These are phyloP conservation scores for Eilema depressum DNA, from an alignment of 2,888 invertebrate species.

Conservation along the genomic window DNA sequence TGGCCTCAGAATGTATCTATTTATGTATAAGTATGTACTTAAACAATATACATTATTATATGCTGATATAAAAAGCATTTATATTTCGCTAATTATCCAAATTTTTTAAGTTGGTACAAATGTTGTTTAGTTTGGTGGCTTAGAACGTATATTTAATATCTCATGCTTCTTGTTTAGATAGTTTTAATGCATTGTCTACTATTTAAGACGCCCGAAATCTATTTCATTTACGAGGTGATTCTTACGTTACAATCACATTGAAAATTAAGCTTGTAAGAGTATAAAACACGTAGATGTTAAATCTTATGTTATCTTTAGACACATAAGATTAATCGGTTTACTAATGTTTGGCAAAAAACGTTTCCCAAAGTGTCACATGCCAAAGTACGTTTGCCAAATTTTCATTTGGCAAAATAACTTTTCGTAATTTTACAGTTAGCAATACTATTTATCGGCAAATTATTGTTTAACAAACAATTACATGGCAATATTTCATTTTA, in stretches of 20 bases:
- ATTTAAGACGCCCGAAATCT: background rate
- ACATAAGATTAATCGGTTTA: no score
- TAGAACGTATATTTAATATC: background rate
- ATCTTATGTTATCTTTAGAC: no score
- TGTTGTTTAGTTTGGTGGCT: slow-evolving; percentile 35
- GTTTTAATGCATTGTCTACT: background rate
- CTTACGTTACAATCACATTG: background rate
- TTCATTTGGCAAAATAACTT: no score
- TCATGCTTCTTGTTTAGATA: slow-evolving; percentile 5
- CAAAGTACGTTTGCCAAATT: no score
- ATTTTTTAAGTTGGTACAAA: slow-evolving; percentile 32
- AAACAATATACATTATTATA: slow-evolving; percentile 32
- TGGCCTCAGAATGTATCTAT: slow-evolving; percentile 44
- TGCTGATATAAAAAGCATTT: slow-evolving; percentile 37
- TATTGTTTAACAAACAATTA: no score
- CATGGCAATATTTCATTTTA: no score
- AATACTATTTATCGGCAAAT: no score
- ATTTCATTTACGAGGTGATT: background rate
- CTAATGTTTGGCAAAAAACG: no score
- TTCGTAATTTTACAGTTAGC: no score
- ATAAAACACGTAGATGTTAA: no score
- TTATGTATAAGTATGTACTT: slow-evolving; percentile 26
- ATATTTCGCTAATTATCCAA: slow-evolving; percentile 37
- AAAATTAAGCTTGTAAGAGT: background rate
- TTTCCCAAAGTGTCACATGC: no score